Evolutionary conservation across 2,113 vertebrate species (phyloP), one percentile per base, ranked within the genome.

Genomic region (Lonchura striata): DNA sequence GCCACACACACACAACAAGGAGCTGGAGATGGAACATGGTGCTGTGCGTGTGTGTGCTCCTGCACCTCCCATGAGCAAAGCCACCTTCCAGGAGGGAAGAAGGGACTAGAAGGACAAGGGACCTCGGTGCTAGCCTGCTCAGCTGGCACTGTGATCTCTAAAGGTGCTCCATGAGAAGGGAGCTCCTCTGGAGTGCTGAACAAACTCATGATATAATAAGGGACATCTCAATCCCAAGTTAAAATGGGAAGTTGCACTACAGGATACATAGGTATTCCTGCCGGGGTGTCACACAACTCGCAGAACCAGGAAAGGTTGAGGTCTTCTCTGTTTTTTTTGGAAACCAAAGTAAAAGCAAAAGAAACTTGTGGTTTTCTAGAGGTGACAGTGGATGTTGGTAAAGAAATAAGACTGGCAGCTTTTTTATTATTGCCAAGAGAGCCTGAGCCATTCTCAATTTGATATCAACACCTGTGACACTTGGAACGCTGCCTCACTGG

Each of bases 351-450:
- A 75, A 91, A 94, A 83, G 50, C 42, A 83, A 83, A 75, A 59
- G 39, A 81, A 81, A 84, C 46, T 6, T 75, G 15, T 0, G 31
- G 19, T 86, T 84, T 91, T 91, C 71, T 65, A 50, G 52, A 85
- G 53, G 64, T 49, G 54, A 70, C 42, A 49, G 85, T 88, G 50
- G 70, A 31, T 70, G 57, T 18, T 50, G 80, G 71, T 77, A 71
- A 88, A 86, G 95, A 65, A 95, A 81, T 74, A 92, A 91, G 66
- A 81, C 61, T 35, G 75, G 37, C 88, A 72, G 88, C 69, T 69
- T 95, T 87, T 95, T 95, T 94, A 92, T 82, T 96, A 93, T 83
- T 93, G 82, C 92, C 94, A 91, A 63, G 95, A 95, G 97, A 94
- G 80, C 68, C 54, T 42, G 72, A 95, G 91, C 78, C 44, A 44